phyloP scores from a whole-genome alignment of 2,797 vertebrate species.

The Astyanax mexicanus region DNA sequence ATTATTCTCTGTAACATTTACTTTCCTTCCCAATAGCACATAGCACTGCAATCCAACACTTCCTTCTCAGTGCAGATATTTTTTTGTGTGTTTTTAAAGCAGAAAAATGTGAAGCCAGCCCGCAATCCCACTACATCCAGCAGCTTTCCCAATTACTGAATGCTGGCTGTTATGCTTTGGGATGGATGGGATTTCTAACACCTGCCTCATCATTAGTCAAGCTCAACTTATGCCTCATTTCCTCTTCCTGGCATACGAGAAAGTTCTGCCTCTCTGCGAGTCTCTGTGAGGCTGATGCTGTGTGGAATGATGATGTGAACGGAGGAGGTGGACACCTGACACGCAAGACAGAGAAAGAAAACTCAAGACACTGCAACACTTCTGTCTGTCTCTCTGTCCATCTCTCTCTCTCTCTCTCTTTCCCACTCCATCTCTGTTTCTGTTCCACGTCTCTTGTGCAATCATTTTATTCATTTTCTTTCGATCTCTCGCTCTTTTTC shows the following conservation, averaged over 20 bases:
- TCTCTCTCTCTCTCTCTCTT: neutral
- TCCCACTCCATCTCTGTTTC: neutral
- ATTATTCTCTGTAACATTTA: no score
- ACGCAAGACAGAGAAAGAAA: neutral
- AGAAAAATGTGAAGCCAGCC: no score
- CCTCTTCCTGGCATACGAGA: neutral
- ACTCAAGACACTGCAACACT: neutral
- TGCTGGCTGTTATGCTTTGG: neutral
- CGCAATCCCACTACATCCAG: neutral
- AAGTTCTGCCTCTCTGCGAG: neutral
- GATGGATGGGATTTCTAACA: constrained; percentile 34
- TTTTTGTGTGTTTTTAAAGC: no score
- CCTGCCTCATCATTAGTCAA: constrained; percentile 22
- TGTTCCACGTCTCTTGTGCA: neutral
- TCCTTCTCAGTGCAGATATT: no score
- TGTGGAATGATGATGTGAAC: constrained; percentile 3
- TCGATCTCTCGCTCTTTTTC: constrained; percentile 40
- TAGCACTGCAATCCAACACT: no score
- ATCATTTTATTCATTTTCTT: neutral
- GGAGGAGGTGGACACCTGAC: constrained; percentile 13
- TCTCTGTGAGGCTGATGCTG: constrained; percentile 18
- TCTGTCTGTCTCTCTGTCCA: constrained; percentile 1
- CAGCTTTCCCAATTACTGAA: neutral
- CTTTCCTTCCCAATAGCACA: no score
- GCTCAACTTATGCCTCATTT: constrained; percentile 27